Base-by-base conservation (phyloP, 1,140 invertebrate genomes). In the Sminthurides bifidus region DNA sequence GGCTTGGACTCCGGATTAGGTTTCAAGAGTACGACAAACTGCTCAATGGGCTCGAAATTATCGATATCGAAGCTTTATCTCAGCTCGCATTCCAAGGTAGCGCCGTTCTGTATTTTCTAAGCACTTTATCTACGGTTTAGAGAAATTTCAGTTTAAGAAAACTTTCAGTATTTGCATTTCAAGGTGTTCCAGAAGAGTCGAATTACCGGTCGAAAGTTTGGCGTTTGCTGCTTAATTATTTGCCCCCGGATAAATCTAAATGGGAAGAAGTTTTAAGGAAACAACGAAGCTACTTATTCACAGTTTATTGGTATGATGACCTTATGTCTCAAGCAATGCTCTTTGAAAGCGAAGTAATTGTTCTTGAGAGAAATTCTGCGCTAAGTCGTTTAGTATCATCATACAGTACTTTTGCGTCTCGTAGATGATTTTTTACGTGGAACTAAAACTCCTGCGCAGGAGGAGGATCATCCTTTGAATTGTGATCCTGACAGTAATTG, bases 401-500 rank as follows among this genome's bases (percentile, higher is more conserved):
- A 30, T 14, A 15, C 52, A 27, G 14, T 54, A 10, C 12, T 26
- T 52, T 21, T 14, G 41, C 19, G 40, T 19, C 41, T 74, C 74
- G 26, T 56, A 85, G 84, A 87, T 67, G 86, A 89, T 72, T 81
- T 89, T 61, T 84, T 88, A 52, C 80, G 86, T 1, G 72, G 72
- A 45, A 70, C 72, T 2, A 71, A 73, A 33, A 70, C 74, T 58
- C 70, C 77, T 24, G 78, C 80, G 63, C 77, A 76, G 3, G 78
- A 74, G 1, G 67, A 73, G 48, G 87, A 91, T 74, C 86, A 96
- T 79, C 92, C 92, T 3, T 70, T 97, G n/a, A 95, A 87, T 72
- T 81, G 85, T 21, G 91, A 88, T 68, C 92, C 92, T 2, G 84
- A 90, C 58, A 93, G 91, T 66, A 83, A 89, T 53, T 98, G 93